These are phyloP conservation scores for Drosophila pullipes DNA, from an alignment of 2,888 invertebrate species.

Conservation along the genomic window DNA sequence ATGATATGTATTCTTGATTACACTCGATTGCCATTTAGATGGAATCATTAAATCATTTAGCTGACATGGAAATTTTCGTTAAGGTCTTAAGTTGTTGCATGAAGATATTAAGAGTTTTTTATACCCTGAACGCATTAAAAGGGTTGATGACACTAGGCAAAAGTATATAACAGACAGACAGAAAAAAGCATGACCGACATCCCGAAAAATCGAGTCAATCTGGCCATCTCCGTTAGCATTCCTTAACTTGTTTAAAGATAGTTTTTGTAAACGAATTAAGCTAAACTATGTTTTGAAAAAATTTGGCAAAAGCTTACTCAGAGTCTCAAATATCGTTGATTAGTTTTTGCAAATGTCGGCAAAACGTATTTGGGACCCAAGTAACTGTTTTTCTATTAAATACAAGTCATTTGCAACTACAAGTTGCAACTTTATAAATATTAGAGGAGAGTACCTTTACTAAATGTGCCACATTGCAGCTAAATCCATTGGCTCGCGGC, in stretches of 20 bases:
- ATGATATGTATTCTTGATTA: background rate
- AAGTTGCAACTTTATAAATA: background rate
- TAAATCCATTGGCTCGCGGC: conserved; percentile 14
- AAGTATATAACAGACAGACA: background rate
- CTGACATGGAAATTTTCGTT: background rate
- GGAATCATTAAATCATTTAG: background rate
- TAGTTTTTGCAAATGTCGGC: background rate
- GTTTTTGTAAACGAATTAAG: background rate
- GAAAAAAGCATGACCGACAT: background rate
- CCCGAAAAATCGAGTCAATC: background rate
- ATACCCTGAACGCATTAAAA: too few species aligned
- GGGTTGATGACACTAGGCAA: background rate
- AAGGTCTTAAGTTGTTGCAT: too few species aligned
- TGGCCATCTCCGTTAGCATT: too few species aligned
- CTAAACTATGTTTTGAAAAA: background rate
- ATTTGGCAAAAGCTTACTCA: background rate
- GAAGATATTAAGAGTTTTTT: too few species aligned
- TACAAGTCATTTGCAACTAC: conserved; percentile 33
- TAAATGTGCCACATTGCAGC: background rate
- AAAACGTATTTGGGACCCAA: background rate
- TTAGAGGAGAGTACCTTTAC: background rate
- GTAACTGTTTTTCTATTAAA: conserved; percentile 8
- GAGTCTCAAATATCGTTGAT: background rate
- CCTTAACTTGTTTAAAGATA: too few species aligned
- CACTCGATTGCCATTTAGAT: background rate